Conservation (phyloP, 2,888 invertebrate genomes). For the Pseudococcus viburni region DNA sequence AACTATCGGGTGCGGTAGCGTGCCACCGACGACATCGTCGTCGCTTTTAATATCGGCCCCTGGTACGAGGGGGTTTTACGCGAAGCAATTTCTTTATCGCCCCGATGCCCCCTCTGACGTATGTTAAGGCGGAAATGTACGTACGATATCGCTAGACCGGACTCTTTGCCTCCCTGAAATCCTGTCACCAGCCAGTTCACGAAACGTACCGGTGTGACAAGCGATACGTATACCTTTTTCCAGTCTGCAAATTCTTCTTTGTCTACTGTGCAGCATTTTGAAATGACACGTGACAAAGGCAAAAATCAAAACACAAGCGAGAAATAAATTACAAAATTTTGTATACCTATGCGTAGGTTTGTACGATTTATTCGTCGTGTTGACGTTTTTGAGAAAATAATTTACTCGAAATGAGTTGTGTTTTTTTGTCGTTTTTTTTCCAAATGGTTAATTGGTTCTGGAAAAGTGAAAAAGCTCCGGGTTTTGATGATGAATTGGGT, state of each 20-base stretch:
- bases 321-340: conserved; percentile 29
- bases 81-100: conserved; percentile 24
- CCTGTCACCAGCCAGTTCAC: neutral
- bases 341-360: neutral
- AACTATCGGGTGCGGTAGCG: neutral
- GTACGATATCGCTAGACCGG: neutral
- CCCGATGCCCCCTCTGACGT: neutral
- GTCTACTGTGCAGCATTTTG: conserved; percentile 22
- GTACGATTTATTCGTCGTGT: neutral
- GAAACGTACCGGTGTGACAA: conserved; percentile 25
- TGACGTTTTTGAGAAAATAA: conserved; percentile 17
- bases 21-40: neutral
- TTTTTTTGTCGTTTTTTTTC: neutral
- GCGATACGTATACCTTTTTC: neutral
- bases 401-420: conserved; percentile 10
- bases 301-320: conserved; percentile 31
- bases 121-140: neutral
- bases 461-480: neutral
- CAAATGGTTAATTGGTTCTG: neutral
- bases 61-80: neutral
- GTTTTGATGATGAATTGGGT: too few species aligned
- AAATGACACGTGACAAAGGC: conserved; percentile 43
- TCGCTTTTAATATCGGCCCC: neutral
- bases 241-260: neutral
- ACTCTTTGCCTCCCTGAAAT: neutral